Conservation (phyloP, 2,113 vertebrate species). For the Crypturellus undulatus region DNA sequence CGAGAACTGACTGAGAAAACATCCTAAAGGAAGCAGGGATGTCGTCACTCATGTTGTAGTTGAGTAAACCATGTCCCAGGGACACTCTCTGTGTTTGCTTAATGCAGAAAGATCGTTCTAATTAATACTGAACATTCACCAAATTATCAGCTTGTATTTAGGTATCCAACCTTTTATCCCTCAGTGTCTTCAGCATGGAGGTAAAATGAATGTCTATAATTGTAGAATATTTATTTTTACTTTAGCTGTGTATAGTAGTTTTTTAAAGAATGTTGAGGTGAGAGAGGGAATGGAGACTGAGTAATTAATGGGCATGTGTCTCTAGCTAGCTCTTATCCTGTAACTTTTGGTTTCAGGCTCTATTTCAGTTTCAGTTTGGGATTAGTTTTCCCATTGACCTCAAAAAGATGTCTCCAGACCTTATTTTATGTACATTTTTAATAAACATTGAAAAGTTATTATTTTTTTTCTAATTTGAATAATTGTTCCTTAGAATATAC, state of each 20-base stretch:
- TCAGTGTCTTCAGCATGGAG: not conserved
- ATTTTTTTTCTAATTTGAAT: not conserved
- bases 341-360: not conserved
- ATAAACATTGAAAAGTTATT: conserved; percentile 22
- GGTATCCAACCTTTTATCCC: not conserved
- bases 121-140: not conserved
- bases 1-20: not conserved
- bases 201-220: not conserved
- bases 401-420: not conserved
- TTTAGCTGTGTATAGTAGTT: not conserved
- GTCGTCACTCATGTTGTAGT: not conserved
- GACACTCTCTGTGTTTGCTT: not conserved
- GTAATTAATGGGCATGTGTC: not conserved
- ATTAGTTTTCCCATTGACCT: not conserved
- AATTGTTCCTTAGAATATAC: not conserved
- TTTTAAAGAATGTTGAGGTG: not conserved
- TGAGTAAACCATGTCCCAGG: not conserved
- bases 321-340: not conserved
- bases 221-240: conserved; percentile 35
- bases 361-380: not conserved
- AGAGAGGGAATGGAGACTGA: not conserved
- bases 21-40: not conserved
- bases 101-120: not conserved
- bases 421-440: conserved; percentile 25
- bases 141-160: conserved; percentile 30